Percentiles rank a stretch among this genome's conserved stretches.
Evolutionary conservation across 2,797 vertebrate species (phyloP).

Genomic region (Anguilla megastoma): DNA sequence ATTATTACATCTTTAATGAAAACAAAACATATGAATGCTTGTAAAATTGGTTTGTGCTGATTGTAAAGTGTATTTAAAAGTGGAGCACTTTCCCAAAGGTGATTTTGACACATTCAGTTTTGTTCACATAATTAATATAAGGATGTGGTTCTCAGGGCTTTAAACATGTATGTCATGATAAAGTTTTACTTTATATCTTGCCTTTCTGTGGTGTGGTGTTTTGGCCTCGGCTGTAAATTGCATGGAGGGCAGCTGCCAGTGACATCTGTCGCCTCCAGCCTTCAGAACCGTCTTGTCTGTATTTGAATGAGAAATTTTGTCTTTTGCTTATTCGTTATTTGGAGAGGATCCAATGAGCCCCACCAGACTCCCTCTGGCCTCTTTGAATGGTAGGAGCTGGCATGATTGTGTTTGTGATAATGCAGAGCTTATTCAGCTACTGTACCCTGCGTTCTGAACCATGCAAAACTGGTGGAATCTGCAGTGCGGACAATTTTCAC

Average conservation of each 20-base stretch:
- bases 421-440: background rate
- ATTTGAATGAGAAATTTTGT: background rate
- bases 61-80: slow-evolving; percentile 71
- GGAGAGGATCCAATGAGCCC: background rate
- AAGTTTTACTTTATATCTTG: slow-evolving; percentile 80
- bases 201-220: slow-evolving; percentile 36
- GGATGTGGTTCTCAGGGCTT: slow-evolving; percentile 81
- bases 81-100: slow-evolving; percentile 76
- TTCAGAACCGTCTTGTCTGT: background rate
- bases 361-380: background rate
- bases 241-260: background rate
- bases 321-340: background rate
- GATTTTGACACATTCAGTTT: slow-evolving; percentile 74
- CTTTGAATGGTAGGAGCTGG: background rate
- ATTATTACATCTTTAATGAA: slow-evolving; percentile 39
- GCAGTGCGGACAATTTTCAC: background rate
- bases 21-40: slow-evolving; percentile 66
- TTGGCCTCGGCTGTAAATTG: background rate
- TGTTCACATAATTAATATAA: slow-evolving; percentile 80
- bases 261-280: background rate
- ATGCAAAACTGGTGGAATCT: background rate
- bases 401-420: background rate
- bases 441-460: background rate
- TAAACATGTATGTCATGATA: slow-evolving; percentile 80
- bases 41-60: slow-evolving; percentile 79